These are phyloP conservation scores for Otus sunia DNA, from an alignment of 2,113 vertebrate species.

Conservation along the genomic window DNA sequence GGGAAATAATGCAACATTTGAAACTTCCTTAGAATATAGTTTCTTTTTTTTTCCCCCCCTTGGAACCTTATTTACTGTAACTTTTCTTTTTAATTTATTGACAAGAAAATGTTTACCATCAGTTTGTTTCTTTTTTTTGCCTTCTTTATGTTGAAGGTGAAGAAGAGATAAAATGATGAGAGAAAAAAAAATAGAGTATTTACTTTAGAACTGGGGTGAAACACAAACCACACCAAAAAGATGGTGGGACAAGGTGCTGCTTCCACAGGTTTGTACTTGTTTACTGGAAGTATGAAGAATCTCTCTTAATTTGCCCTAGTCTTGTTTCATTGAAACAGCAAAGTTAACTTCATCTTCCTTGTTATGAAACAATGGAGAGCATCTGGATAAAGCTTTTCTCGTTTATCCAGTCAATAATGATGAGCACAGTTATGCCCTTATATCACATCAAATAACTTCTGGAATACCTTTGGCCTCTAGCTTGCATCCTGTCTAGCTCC, in stretches of 20 bases:
- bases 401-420: not conserved
- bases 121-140: not conserved
- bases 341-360: not conserved
- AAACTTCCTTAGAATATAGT: not conserved
- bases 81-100: not conserved
- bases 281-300: not conserved
- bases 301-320: not conserved
- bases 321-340: not conserved
- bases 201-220: not conserved
- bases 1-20: not conserved
- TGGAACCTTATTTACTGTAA: not conserved
- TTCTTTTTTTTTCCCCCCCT: fast-evolving
- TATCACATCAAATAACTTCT: not conserved
- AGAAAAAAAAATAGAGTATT: not conserved
- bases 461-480: not conserved
- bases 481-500: not conserved
- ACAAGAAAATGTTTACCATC: not conserved
- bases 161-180: not conserved
- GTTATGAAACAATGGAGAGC: not conserved
- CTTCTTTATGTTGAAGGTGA: not conserved
- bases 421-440: not conserved
- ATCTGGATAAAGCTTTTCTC: not conserved
- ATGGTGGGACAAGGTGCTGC: not conserved
- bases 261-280: not conserved
- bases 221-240: not conserved